Conservation (phyloP, 2,797 vertebrate genomes). For the Rhinoraja longicauda region DNA sequence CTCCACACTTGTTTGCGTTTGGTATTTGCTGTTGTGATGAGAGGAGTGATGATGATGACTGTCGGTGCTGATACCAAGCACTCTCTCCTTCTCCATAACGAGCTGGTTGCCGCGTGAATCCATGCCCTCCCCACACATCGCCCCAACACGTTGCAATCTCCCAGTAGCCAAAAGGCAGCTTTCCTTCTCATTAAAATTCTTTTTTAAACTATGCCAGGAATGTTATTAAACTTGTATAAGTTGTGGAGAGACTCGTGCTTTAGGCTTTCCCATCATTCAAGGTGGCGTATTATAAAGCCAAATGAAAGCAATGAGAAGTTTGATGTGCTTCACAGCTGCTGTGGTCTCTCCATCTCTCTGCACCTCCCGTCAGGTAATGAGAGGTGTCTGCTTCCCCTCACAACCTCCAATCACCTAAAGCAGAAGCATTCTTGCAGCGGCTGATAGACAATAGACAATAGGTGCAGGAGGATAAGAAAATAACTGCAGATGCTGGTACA, state of each 20-base stretch:
- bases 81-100: neutral
- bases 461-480: no score
- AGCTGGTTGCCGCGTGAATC: constrained; percentile 21
- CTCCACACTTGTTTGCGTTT: neutral
- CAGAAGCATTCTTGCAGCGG: neutral
- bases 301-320: neutral
- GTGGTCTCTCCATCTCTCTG: neutral
- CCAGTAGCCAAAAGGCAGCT: constrained; percentile 24
- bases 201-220: constrained; percentile 30
- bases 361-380: neutral
- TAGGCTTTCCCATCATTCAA: neutral
- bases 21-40: neutral
- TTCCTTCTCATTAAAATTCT: constrained; percentile 21
- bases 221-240: constrained; percentile 24
- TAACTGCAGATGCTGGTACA: no score
- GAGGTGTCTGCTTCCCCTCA: neutral
- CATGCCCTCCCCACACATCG: constrained; percentile 9
- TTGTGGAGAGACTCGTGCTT: neutral
- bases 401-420: constrained; percentile 4
- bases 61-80: neutral
- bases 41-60: neutral
- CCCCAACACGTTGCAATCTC: neutral
- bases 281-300: neutral
- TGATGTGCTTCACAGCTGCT: constrained; percentile 28
- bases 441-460: no score